Conservation (phyloP, 1,140 invertebrate genomes). For the Apis florea region DNA sequence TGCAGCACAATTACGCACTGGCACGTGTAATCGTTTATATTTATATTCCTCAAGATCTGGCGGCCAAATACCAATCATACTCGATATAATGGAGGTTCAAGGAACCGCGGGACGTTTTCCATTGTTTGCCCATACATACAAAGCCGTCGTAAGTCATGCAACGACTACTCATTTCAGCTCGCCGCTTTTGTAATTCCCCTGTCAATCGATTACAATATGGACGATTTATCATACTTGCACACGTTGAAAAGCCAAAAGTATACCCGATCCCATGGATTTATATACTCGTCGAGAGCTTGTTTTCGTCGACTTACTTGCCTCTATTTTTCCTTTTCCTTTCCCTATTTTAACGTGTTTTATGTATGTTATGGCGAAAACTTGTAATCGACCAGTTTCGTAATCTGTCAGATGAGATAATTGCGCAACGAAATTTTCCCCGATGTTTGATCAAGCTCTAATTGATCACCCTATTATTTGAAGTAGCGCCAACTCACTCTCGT, state of each 20-base stretch:
- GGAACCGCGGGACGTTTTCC: slow-evolving; percentile 64
- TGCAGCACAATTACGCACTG: slow-evolving; percentile 23
- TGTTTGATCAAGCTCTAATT: no score
- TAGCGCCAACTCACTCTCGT: no score
- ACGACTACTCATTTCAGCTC: slow-evolving; percentile 58
- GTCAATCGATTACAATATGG: slow-evolving; percentile 59
- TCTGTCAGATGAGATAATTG: no score
- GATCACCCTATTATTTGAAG: no score
- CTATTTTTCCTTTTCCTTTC: not conserved
- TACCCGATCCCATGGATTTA: not conserved
- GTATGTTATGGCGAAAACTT: not conserved
- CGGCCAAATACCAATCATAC: slow-evolving; percentile 47
- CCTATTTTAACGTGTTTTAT: not conserved
- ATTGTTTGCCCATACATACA: slow-evolving; percentile 68
- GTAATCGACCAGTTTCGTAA: not conserved
- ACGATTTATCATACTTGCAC: slow-evolving; percentile 58
- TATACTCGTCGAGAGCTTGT: not conserved
- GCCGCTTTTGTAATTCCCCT: slow-evolving; percentile 49
- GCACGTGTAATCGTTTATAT: slow-evolving; percentile 49
- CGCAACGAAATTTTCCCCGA: not conserved
- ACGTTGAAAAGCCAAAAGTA: slow-evolving; percentile 42
- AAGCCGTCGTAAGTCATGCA: slow-evolving; percentile 62
- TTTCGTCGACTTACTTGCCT: not conserved
- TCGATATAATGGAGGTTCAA: slow-evolving; percentile 64
- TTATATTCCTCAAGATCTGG: slow-evolving; percentile 31